phyloP scores from a whole-genome alignment of 2,797 vertebrate genomes.

The Takifugu rubripes region DNA sequence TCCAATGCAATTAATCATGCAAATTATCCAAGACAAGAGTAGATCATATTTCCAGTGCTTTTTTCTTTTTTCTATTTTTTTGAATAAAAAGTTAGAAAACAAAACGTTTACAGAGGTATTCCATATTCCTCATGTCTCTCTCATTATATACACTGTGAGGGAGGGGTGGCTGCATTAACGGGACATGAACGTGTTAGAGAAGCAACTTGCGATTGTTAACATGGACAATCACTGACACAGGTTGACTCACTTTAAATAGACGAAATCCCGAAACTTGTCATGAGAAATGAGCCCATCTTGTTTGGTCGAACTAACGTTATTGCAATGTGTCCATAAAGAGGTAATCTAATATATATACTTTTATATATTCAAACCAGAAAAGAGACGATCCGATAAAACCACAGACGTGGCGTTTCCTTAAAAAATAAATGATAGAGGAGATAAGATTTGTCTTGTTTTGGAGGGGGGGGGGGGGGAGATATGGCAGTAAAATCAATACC shows the following conservation, averaged over 20 bases:
- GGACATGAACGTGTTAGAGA: slow-evolving; percentile 48
- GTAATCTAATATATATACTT: slow-evolving; percentile 58
- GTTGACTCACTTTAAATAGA: slow-evolving; percentile 46
- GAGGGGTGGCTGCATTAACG: slow-evolving; percentile 59
- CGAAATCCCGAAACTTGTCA: slow-evolving; percentile 52
- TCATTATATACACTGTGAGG: slow-evolving; percentile 69
- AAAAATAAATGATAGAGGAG: slow-evolving; percentile 66
- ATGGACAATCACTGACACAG: slow-evolving; percentile 43
- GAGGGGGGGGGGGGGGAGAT: slow-evolving; percentile 71
- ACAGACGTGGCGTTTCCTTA: slow-evolving; percentile 55
- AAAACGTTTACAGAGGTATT: slow-evolving; percentile 89
- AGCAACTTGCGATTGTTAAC: slow-evolving; percentile 45
- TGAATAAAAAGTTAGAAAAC: slow-evolving; percentile 86
- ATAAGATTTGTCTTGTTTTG: slow-evolving; percentile 73
- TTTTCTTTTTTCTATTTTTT: slow-evolving; percentile 70
- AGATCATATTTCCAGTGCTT: slow-evolving; percentile 98
- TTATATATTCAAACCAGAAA: slow-evolving; percentile 59
- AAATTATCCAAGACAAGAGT: slow-evolving; percentile 88
- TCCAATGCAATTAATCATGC: slow-evolving; percentile 97
- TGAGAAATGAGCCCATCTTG: slow-evolving; percentile 68
- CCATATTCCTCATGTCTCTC: slow-evolving; percentile 75
- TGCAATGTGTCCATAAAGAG: slow-evolving; percentile 75
- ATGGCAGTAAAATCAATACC: slow-evolving; percentile 91
- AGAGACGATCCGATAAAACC: slow-evolving; percentile 68
- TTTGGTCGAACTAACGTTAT: slow-evolving; percentile 63